These are phyloP conservation scores for Caretta caretta DNA, from an alignment of 2,113 vertebrate species.

Conservation along the genomic window DNA sequence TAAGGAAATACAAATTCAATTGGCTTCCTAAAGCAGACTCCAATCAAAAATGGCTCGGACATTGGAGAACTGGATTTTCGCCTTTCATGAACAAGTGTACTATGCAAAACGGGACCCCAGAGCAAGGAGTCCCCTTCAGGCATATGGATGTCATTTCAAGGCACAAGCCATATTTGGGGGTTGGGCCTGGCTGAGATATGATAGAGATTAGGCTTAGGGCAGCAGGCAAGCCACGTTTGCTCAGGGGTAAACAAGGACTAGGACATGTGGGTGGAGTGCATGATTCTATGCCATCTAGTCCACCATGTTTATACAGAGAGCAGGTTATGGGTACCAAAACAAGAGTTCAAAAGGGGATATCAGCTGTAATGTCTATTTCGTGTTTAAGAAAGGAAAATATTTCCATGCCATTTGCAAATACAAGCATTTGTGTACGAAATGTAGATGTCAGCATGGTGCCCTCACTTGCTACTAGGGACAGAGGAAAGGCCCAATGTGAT, in stretches of 20 bases:
- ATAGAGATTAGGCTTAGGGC: neutral
- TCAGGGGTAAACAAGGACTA: neutral
- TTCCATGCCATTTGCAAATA: neutral
- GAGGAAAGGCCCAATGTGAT: neutral
- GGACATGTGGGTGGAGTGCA: neutral
- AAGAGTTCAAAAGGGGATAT: neutral
- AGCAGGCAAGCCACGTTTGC: neutral
- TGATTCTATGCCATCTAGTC: neutral
- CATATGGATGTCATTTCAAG: neutral
- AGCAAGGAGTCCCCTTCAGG: neutral
- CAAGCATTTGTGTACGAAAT: rapidly evolving
- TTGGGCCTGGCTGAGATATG: neutral
- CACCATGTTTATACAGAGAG: neutral
- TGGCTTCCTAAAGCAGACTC: neutral
- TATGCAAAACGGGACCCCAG: neutral
- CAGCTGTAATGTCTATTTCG: neutral
- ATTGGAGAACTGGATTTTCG: rapidly evolving
- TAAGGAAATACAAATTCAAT: neutral
- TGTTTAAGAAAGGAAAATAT: neutral
- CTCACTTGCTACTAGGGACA: neutral
- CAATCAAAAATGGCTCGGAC: neutral
- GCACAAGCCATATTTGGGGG: neutral
- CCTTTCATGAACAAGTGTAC: neutral
- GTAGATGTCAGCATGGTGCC: neutral
- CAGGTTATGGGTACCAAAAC: neutral